Percentiles rank a stretch among this genome's conserved stretches.
These are phyloP conservation scores for Lucifuga dentata DNA, from an alignment of 2,113 vertebrate species.

Conservation along the genomic window DNA sequence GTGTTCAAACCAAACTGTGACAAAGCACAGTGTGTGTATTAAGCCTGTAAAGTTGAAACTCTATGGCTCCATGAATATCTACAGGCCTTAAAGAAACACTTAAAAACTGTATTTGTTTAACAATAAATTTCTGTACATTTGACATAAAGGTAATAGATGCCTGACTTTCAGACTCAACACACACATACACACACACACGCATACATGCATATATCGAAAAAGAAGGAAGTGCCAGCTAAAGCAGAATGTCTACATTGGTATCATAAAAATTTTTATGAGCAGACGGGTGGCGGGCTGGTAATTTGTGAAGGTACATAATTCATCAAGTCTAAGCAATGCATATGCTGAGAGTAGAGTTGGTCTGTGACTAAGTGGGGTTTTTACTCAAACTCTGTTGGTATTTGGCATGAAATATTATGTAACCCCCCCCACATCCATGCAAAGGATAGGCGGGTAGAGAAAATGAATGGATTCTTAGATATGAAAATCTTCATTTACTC, in stretches of 20 bases:
- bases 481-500: too few relatives aligned
- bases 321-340: conserved; percentile 59
- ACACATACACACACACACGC: conserved; percentile 20
- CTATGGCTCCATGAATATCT: not conserved
- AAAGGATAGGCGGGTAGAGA: not conserved
- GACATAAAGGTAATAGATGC: conserved; percentile 57
- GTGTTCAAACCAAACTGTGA: conserved; percentile 2
- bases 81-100: conserved; percentile 17
- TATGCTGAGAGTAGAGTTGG: conserved; percentile 51
- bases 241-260: conserved; percentile 69
- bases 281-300: conserved; percentile 67
- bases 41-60: conserved; percentile 1
- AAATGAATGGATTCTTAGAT: not conserved
- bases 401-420: not conserved
- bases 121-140: conserved; percentile 49
- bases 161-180: conserved; percentile 35
- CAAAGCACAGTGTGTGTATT: conserved; percentile 15
- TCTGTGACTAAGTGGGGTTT: conserved; percentile 36
- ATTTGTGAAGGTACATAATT: conserved; percentile 80
- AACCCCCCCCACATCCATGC: too few relatives aligned
- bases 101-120: conserved; percentile 47
- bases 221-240: conserved; percentile 63
- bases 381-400: conserved; percentile 16
- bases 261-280: conserved; percentile 79
- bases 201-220: conserved; percentile 29